These are phyloP conservation scores for Odontamblyopus rebecca DNA, from an alignment of 2,797 vertebrate genomes.

Conservation along the genomic window DNA sequence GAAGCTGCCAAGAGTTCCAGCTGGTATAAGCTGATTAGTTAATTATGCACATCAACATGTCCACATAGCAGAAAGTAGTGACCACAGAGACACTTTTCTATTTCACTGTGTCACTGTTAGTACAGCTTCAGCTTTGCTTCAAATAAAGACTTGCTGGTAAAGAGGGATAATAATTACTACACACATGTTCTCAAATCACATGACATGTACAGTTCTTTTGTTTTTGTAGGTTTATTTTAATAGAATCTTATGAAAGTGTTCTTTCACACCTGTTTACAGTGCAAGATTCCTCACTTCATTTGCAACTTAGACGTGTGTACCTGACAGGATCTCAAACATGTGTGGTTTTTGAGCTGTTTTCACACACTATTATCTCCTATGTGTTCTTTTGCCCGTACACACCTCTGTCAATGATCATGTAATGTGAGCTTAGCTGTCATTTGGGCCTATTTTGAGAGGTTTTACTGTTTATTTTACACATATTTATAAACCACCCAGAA, in stretches of 20 bases:
- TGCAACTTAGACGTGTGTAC: conserved; percentile 25
- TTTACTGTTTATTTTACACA: not conserved
- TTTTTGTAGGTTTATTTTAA: not conserved
- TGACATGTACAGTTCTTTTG: too few relatives aligned
- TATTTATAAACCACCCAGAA: not conserved
- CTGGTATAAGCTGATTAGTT: conserved; percentile 74
- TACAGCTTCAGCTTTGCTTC: conserved; percentile 22
- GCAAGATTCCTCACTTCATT: conserved; percentile 33
- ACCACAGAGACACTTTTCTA: conserved; percentile 49
- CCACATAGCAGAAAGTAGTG: conserved; percentile 49
- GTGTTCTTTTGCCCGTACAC: conserved; percentile 55
- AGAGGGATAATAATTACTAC: conserved; percentile 8
- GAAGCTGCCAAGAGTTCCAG: conserved; percentile 70
- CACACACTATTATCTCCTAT: conserved; percentile 70
- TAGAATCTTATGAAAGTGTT: not conserved
- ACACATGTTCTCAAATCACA: too few relatives aligned
- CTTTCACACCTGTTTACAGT: not conserved
- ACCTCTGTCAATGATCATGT: conserved; percentile 45
- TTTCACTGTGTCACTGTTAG: conserved; percentile 46
- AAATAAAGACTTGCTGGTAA: conserved; percentile 21
- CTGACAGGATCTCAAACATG: conserved; percentile 29
- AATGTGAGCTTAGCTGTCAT: conserved; percentile 28
- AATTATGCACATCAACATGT: conserved; percentile 76
- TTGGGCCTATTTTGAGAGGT: not conserved
- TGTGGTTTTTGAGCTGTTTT: conserved; percentile 58